Evolutionary conservation across 2,888 invertebrate species (phyloP), one percentile per base, ranked within the genome.

Genomic region (Tipula lateralis): DNA sequence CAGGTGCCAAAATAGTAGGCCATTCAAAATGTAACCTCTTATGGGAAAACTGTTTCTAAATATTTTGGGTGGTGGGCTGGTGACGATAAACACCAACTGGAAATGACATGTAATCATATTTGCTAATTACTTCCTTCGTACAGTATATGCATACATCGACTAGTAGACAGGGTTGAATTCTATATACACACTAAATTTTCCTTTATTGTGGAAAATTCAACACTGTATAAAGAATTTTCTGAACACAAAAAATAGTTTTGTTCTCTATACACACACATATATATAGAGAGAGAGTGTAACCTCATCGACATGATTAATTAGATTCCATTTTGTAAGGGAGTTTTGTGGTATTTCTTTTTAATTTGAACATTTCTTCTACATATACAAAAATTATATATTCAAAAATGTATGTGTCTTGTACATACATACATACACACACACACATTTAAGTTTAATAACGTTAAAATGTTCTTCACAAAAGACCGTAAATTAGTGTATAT

Each of bases 291-390:
- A 66, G 66, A 66, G 82, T 82, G 82, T 82, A 82, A 82, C 82
- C 82, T 82, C 82, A 82, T 82, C 82, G 82, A 82, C 82, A 82
- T 82, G 82, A 82, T 82, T 82, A 82, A 82, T 82, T 82, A 82
- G 82, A 30, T 82, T 82, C 32, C 82, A 82, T 82, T 82, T 82
- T 82, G 82, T 82, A 16, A 32, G 16, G 30, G 82, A 30, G 29
- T 82, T 29, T 81, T 82, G 82, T 82, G 82, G 82, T 82, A 30
- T 82, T 82, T n/a, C 44, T 19, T 50, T 50, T 50, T 50, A 50
- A 50, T 50, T 50, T 50, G 44, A 50, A 50, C n/a, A 50, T 50
- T 50, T 50, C 66, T 66, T 66, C 66, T 66, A 66, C 66, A 66
- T 66, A 24, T 66, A 66, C 24, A 66, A 19, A 66, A 66, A 66